Evolutionary conservation across 2,797 vertebrate genomes (phyloP), one percentile per base, ranked within the genome.

Genomic region (Lycodopsis pacificus): DNA sequence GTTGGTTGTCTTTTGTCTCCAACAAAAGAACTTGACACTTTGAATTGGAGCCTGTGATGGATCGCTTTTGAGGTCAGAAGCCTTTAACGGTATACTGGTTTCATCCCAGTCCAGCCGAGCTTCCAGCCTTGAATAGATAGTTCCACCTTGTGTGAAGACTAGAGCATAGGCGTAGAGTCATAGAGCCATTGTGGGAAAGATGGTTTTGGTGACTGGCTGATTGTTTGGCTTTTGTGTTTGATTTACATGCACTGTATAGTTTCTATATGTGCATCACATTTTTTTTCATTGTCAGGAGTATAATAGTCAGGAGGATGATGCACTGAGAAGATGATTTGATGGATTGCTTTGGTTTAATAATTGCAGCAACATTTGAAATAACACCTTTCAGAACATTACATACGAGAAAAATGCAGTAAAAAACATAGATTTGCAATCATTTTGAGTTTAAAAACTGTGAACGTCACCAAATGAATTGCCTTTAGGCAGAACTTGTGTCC

Each of bases 61-160:
- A 95, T 94, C 84, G 77, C 92, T 89, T 93, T 94, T 94, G 93
- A 94, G 93, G 94, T 94, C 93, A 93, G 91, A 93, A 94, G 91
- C 88, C 88, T 93, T 89, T 90, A 91, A 91, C 77, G 87, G 92
- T 93, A 77, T 94, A 89, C 77, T 91, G 88, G 89, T 94, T 94
- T 94, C 93, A 90, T 89, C 91, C 88, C 82, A 88, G 88, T 89
- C 88, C 78, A 83, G 83, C 69, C 79, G 14, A 84, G 87, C 81
- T 90, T 81, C 86, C 70, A 89, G 79, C 54, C 34, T 75, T 93
- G 86, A 93, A 93, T 93, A 87, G 91, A 78, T 68, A 51, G 22
- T 77, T 77, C 80, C 53, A 80, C 75, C 81, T 84, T 68, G 79
- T 88, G 87, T 88, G 77, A 84, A 91, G 86, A 85, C 84, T 80